phyloP scores from a whole-genome alignment of 2,797 vertebrate genomes.

The Leucoraja ocellata region DNA sequence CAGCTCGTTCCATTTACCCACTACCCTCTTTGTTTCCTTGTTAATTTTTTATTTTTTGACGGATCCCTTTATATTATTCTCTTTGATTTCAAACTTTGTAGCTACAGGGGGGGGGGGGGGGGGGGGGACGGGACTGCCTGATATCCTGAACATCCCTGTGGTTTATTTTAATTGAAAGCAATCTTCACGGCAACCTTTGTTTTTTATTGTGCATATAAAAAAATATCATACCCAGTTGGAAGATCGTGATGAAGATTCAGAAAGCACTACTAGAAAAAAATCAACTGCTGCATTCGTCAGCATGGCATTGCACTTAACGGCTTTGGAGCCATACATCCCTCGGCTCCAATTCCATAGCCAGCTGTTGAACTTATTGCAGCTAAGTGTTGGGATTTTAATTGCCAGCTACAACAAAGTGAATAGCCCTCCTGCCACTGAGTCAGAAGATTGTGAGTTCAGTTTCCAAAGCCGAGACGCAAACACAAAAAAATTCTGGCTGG shows the following conservation, averaged over 20 bases:
- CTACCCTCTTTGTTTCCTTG: neutral
- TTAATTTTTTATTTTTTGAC: neutral
- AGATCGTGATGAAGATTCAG: neutral
- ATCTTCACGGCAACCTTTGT: neutral
- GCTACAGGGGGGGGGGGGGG: too few relatives aligned
- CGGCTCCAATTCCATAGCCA: neutral
- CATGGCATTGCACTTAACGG: neutral
- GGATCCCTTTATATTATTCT: neutral
- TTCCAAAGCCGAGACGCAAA: too few relatives aligned
- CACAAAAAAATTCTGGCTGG: too few relatives aligned
- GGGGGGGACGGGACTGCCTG: too few relatives aligned
- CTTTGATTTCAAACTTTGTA: neutral
- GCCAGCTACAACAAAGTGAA: too few relatives aligned
- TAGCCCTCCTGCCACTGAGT: too few relatives aligned
- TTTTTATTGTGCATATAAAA: neutral
- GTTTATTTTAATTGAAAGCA: conserved; percentile 1
- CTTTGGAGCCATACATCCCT: neutral
- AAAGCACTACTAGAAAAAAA: neutral
- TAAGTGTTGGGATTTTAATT: neutral
- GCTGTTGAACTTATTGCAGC: neutral
- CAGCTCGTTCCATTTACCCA: too few relatives aligned
- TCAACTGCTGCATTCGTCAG: neutral
- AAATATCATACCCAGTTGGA: neutral
- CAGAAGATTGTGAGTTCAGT: too few relatives aligned
- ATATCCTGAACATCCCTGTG: neutral